These are phyloP conservation scores for Xiphorhynchus elegans DNA, from an alignment of 2,113 vertebrate genomes.

Conservation along the genomic window DNA sequence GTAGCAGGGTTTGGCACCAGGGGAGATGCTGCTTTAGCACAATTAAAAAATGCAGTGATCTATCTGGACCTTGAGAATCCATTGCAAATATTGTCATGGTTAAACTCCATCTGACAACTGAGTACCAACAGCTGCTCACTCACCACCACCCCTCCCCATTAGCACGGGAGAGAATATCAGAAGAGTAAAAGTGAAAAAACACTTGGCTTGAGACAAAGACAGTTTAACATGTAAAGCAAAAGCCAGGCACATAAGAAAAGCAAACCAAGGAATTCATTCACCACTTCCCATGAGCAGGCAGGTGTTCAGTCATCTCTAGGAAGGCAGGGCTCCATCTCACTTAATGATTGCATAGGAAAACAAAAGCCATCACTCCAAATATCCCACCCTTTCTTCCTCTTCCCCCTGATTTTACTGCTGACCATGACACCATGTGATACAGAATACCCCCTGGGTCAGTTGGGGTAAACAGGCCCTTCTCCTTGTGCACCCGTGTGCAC, in stretches of 20 bases:
- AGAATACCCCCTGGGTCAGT: not conserved
- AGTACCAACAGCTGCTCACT: not conserved
- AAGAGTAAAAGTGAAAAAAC: not conserved
- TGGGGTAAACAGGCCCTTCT: not conserved
- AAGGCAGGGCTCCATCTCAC: not conserved
- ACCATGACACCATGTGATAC: not conserved
- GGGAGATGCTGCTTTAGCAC: not conserved
- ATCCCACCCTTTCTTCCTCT: not conserved
- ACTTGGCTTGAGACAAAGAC: not conserved
- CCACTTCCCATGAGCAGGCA: not conserved
- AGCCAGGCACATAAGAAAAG: not conserved
- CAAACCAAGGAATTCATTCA: not conserved
- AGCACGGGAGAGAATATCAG: not conserved
- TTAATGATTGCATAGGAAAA: not conserved
- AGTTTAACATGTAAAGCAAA: not conserved
- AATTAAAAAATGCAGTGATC: not conserved
- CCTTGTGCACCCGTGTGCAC: not conserved
- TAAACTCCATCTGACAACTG: not conserved
- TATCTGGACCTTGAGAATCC: not conserved
- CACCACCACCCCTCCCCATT: too few species aligned
- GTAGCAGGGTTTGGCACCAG: not conserved
- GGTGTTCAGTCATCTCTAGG: not conserved
- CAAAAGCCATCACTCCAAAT: not conserved
- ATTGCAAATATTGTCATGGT: not conserved
- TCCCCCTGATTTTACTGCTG: not conserved